Base-by-base conservation (phyloP, 2,113 vertebrate genomes). In the Psittacus erithacus region DNA sequence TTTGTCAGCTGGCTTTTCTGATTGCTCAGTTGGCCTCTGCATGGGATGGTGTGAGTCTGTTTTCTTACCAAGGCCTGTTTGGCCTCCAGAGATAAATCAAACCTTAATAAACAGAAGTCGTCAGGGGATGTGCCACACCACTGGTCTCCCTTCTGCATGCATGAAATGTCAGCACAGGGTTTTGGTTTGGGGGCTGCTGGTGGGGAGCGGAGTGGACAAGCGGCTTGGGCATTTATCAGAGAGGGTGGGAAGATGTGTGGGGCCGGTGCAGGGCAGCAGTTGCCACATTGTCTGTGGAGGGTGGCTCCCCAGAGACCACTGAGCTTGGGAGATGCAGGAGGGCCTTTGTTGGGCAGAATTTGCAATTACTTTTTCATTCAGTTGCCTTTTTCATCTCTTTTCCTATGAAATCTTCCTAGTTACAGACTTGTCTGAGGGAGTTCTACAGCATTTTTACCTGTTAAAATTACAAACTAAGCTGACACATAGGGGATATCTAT, bases 151-250 rank as follows among this genome's bases (percentile, higher is more conserved):
- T 82, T 88, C 70, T 62, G 47, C 25, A 6, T 33, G 17, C n/a
- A 47, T 17, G 10, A 39, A 57, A 16, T 0, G 33, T 22, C 68
- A 25, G 39, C 1, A 0, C 1, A 0, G 9, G 20, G 29, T 11
- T 43, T 59, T 50, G 19, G 22, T 63, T 24, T 39, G 39, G 38
- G 43, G 39, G 13, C 33, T 55, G 44, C 71, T 2, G 6, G 13
- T 3, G 1, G 29, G 16, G 15, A 27, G 14, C 17, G 68, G 12
- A 67, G 68, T 8, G 28, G 16, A 70, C 33, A 29, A 5, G 20
- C 24, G 39, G 28, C 44, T 35, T 35, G 20, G 55, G 29, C 18
- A 4, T 67, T n/a, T 23, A 7, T 47, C 29, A 43, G 50, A 10
- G 38, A 49, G 24, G 16, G 2, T 25, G 17, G 50, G 38, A 52